Conservation (phyloP, 2,113 vertebrate genomes). For the Scalopus aquaticus region DNA sequence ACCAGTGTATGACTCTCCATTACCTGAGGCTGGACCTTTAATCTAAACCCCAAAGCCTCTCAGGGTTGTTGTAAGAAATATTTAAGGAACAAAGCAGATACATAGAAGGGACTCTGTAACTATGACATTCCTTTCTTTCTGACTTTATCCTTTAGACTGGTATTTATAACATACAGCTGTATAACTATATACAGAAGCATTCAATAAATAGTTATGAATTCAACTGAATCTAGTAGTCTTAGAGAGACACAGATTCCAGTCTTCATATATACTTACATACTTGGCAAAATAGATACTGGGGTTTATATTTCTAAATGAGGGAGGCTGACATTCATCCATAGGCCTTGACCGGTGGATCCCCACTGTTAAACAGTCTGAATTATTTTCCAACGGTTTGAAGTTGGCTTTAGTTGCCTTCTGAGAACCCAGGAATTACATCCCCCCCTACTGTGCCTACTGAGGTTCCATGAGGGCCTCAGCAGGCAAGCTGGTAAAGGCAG, state of each 20-base stretch:
- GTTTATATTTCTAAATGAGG: constrained; percentile 41
- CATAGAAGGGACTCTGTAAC: not conserved
- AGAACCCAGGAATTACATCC: constrained; percentile 7
- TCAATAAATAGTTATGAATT: not conserved
- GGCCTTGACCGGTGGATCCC: not conserved
- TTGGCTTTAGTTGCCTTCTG: constrained; percentile 44
- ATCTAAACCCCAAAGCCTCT: not conserved
- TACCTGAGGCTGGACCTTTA: not conserved
- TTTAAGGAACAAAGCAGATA: not conserved
- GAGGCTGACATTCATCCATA: constrained; percentile 10
- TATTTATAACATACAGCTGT: not conserved
- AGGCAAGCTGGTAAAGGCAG: constrained; percentile 12
- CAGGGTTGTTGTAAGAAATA: not conserved
- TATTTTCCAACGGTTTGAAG: constrained; percentile 48
- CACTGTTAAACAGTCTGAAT: constrained; percentile 45
- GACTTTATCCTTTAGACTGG: not conserved
- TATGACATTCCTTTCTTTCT: not conserved
- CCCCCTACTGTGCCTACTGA: not conserved
- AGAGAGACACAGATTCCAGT: not conserved
- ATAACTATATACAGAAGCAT: not conserved
- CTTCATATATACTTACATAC: not conserved
- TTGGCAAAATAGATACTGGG: not conserved
- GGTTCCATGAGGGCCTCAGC: not conserved
- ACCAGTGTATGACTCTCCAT: not conserved
- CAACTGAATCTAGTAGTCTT: not conserved